A percentile compares a stretch with the other conserved stretches of the same genome.
Conservation (phyloP, 2,797 vertebrate species). For the Austrolebias charrua region DNA sequence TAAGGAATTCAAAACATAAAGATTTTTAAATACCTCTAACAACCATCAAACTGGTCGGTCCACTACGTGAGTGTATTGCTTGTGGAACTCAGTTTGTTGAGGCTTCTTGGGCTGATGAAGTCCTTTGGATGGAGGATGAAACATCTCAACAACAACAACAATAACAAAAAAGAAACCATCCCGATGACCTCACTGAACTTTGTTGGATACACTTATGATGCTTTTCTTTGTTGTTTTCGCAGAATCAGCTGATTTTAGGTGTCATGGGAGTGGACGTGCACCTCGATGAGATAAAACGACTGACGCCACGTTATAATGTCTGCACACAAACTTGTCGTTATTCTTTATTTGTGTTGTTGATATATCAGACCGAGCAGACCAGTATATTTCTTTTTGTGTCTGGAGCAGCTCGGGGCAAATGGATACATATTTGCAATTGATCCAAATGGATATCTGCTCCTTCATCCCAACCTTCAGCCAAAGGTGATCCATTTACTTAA, state of each 20-base stretch:
- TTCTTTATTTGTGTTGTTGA: not conserved
- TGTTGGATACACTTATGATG: too few relatives aligned
- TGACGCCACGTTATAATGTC: slow-evolving; percentile 89
- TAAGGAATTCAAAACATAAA: too few relatives aligned
- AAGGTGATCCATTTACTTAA: slow-evolving; percentile 81
- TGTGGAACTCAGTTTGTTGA: too few relatives aligned
- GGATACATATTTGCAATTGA: slow-evolving; percentile 98
- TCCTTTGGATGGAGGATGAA: too few relatives aligned
- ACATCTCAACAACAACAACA: too few relatives aligned
- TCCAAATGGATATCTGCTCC: slow-evolving; percentile 94
- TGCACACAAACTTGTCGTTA: slow-evolving; percentile 26
- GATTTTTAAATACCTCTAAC: too few relatives aligned
- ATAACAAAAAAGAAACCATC: too few relatives aligned
- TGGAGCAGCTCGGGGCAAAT: slow-evolving; percentile 86
- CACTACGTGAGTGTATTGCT: too few relatives aligned
- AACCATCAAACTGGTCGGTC: too few relatives aligned
- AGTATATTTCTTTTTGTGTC: slow-evolving; percentile 5
- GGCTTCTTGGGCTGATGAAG: too few relatives aligned
- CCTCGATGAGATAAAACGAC: slow-evolving; percentile 93
- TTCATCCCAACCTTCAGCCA: slow-evolving; percentile 94
- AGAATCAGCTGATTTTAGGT: slow-evolving; percentile 98
- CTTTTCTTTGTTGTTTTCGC: slow-evolving; percentile 26
- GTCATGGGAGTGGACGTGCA: slow-evolving; percentile 98
- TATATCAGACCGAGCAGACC: not conserved
- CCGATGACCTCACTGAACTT: too few relatives aligned